phyloP scores from a whole-genome alignment of 1,140 invertebrate genomes.

The Calephelis virginiensis region DNA sequence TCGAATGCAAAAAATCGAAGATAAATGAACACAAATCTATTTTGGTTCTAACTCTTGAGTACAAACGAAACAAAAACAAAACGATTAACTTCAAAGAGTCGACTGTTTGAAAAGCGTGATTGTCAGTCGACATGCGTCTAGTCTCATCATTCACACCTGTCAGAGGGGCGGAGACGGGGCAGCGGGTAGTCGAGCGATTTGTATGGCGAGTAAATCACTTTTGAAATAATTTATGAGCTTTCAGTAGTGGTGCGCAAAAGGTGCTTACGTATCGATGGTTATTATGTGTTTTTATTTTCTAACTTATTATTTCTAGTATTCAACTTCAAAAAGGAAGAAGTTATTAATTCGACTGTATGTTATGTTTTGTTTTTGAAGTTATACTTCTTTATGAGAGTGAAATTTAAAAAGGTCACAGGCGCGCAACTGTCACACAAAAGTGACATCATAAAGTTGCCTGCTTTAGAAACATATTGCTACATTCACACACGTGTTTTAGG shows the following conservation, averaged over 20 bases:
- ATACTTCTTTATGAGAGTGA: no score
- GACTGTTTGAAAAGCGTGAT: slow-evolving; percentile 41
- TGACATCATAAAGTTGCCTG: no score
- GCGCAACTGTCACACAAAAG: no score
- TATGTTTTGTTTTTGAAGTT: no score
- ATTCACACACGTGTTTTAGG: no score
- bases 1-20: neutral
- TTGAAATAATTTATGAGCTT: slow-evolving; percentile 64
- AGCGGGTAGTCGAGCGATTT: slow-evolving; percentile 54
- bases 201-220: slow-evolving; percentile 66
- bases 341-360: no score
- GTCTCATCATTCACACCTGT: slow-evolving; percentile 63
- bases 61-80: slow-evolving; percentile 47
- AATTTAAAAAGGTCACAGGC: no score
- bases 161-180: slow-evolving; percentile 44
- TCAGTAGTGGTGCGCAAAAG: slow-evolving; percentile 38
- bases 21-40: slow-evolving; percentile 21
- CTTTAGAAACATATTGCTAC: no score
- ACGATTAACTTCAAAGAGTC: slow-evolving; percentile 57
- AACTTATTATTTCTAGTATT: neutral
- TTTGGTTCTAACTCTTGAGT: slow-evolving; percentile 30
- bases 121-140: slow-evolving; percentile 54
- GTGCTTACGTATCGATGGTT: slow-evolving; percentile 32
- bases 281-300: neutral
- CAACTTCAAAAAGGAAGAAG: no score